Evolutionary conservation across 2,888 invertebrate species (phyloP), one percentile per base, ranked within the genome.

Genomic region (Orchesellides sinensis): DNA sequence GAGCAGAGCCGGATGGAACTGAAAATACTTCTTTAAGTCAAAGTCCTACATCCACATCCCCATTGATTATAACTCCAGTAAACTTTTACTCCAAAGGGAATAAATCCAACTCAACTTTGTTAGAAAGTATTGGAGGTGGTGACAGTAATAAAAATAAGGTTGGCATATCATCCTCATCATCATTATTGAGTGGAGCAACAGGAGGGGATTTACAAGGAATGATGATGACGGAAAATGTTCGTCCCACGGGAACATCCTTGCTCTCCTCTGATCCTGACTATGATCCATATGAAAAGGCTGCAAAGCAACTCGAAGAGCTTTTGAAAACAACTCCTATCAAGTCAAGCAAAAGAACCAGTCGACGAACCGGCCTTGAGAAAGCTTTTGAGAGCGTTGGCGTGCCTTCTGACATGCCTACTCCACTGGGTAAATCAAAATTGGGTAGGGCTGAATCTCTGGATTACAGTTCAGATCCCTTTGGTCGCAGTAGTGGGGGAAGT

Each of bases 241-340:
- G 79, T 29, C 79, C 72, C 17, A 59, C 45, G 19, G 83, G 83
- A 12, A 47, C 73, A 5, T 68, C 77, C 17, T 21, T 86, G 47
- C 23, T 84, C 10, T 77, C 70, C 21, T 81, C 84, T 14, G 86
- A 86, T 32, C 72, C 86, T n/a, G 68, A 78, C 23, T 88, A 88
- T 74, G 88, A 88, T 68, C 87, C 87, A 8, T 88, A 88, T 74
- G 88, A 88, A 69, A 87, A 86, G 77, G 88, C 88, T 45, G 86
- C 86, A 14, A 85, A 85, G 70, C 88, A 88, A 72, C 66, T 88
- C 52, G 87, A 88, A 73, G 87, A 88, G 81, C 81, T 88, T 59
- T 72, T 88, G 27, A 85, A 86, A 65, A 70, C 86, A 6, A 83
- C 84, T 35, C 87, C 88, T 1, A 49, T 83, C 5, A 84, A 83